Conservation (phyloP, 2,113 vertebrate species). For the Ceyx margarethae region DNA sequence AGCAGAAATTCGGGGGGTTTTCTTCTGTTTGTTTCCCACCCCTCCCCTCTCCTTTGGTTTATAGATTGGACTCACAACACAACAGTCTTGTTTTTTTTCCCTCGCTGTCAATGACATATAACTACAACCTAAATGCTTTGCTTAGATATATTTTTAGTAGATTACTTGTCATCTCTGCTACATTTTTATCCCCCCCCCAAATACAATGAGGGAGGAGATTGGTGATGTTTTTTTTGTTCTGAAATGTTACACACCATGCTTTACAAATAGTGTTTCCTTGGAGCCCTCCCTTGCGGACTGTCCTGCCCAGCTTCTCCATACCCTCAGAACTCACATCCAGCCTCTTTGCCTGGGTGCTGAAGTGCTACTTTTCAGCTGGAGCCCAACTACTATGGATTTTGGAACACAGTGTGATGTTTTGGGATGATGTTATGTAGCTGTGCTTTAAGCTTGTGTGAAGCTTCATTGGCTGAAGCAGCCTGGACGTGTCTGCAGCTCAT, state of each 20-base stretch:
- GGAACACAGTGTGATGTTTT: not conserved
- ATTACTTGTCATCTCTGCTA: not conserved
- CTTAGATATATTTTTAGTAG: not conserved
- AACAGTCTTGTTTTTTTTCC: not conserved
- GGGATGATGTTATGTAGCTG: not conserved
- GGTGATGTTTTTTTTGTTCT: not conserved
- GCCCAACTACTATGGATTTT: not conserved
- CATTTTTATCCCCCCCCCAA: not conserved
- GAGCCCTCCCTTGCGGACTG: not conserved
- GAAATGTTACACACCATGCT: not conserved
- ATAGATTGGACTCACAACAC: not conserved
- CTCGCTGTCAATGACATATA: not conserved
- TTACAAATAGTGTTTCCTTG: not conserved
- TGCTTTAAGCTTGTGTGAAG: not conserved
- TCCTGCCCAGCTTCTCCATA: not conserved
- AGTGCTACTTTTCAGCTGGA: not conserved
- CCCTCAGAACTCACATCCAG: not conserved
- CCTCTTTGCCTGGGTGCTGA: not conserved
- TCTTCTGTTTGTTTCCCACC: not conserved
- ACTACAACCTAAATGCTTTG: not conserved
- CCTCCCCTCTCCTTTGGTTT: not conserved
- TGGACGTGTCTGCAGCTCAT: accelerated
- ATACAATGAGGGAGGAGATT: not conserved
- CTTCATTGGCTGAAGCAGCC: not conserved
- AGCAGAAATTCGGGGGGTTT: not conserved